Evolutionary conservation across 2,888 invertebrate genomes (phyloP).

Genomic region (Amaurobius ferox): DNA sequence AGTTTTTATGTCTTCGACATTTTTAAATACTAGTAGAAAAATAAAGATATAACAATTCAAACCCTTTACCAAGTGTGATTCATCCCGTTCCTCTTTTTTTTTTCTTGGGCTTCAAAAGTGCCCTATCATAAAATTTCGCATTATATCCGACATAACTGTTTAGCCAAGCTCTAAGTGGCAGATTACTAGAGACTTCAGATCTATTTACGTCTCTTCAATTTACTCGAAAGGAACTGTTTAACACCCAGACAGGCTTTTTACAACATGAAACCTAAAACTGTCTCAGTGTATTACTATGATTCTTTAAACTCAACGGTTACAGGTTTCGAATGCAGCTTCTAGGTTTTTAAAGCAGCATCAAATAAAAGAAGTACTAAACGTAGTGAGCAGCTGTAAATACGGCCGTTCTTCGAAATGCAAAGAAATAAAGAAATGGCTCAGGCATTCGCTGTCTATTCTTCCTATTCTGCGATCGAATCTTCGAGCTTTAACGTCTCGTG

Average conservation of each 20-base stretch:
- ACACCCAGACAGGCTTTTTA: conserved; percentile 28
- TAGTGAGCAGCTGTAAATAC: conserved; percentile 51
- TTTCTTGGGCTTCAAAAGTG: conserved; percentile 1
- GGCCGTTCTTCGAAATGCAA: conserved; percentile 14
- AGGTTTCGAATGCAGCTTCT: conserved; percentile 12
- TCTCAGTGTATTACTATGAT: conserved; percentile 21
- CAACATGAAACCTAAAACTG: conserved; percentile 24
- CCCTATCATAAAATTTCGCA: conserved; percentile 48
- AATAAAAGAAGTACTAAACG: conserved; percentile 58
- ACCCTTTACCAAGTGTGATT: not conserved
- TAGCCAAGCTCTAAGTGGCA: conserved; percentile 36
- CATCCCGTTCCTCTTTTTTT: not conserved
- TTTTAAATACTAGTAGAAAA: no score
- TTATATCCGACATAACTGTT: conserved; percentile 54
- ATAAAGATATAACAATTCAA: not conserved
- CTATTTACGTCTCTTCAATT: conserved; percentile 55
- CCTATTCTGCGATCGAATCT: conserved; percentile 42
- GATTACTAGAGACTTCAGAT: conserved; percentile 45
- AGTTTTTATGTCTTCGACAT: no score
- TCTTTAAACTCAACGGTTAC: not conserved
- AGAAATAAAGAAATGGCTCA: conserved; percentile 46
- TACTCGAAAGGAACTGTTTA: conserved; percentile 53
- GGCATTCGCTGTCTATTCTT: conserved; percentile 10
- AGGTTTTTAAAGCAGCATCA: conserved; percentile 41
- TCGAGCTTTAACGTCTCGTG: conserved; percentile 46